A percentile compares a stretch with the other conserved stretches of the same genome.
phyloP scores from a whole-genome alignment of 2,113 vertebrate genomes.

The Rhinogobius similis region DNA sequence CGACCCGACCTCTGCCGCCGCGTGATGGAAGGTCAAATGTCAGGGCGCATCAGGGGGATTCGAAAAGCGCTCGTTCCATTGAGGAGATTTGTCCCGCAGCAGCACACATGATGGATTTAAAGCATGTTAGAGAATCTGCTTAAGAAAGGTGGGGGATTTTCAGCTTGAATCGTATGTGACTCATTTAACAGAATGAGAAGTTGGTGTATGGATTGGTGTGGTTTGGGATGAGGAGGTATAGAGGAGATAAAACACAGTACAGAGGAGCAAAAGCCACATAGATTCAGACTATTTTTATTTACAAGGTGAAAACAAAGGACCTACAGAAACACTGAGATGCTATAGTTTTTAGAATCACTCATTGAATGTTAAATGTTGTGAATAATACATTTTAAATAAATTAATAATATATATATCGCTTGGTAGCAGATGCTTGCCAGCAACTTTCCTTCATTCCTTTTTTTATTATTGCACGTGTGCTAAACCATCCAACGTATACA shows the following conservation, averaged over 20 bases:
- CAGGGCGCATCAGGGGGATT: constrained; percentile 18
- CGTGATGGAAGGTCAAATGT: constrained; percentile 25
- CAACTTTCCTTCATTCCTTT: background rate
- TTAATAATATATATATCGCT: too few species aligned
- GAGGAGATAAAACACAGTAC: background rate
- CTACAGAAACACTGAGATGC: background rate
- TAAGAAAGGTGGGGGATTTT: background rate
- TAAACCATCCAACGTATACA: background rate
- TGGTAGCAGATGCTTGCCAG: background rate
- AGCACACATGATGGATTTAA: background rate
- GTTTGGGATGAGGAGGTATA: background rate
- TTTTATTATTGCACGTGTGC: background rate
- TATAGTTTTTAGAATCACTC: background rate
- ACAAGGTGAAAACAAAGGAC: background rate
- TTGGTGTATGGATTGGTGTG: background rate
- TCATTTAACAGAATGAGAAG: background rate
- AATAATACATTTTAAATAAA: too few species aligned
- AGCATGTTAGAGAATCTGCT: background rate
- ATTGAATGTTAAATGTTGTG: too few species aligned
- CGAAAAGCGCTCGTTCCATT: constrained; percentile 4
- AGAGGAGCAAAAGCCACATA: background rate
- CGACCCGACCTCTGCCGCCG: constrained; percentile 16
- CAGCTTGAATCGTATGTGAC: background rate
- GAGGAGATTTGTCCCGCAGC: constrained; percentile 11
- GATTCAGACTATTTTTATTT: background rate